Evolutionary conservation across 2,797 vertebrate species (phyloP), one percentile per base, ranked within the genome.

Genomic region (Gobio occitaniae): DNA sequence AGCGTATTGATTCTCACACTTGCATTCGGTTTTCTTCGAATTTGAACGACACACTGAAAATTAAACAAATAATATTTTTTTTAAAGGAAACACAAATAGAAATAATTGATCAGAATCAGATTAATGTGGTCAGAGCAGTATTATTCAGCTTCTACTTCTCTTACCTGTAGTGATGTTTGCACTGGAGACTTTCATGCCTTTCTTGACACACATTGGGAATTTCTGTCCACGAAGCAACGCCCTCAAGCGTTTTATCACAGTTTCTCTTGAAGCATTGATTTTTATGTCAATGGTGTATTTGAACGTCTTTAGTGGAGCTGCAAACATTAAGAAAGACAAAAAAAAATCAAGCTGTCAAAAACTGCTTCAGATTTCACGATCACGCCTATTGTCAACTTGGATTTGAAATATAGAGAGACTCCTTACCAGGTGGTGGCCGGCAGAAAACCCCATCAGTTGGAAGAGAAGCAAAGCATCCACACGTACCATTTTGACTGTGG

Each of bases 341-440:
- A 38, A 38, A 21, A 3, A 56, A 56, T 9, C 0, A 0, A 56
- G 1, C 0, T 0, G 52, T 19, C 52, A 19, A 0, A 19, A 54
- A 2, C 52, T 8, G 1, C 6, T 19, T 54, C 6, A 19, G 17
- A 54, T 3, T 3, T 56, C 3, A 56, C 0, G 1, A 21, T 56
- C 7, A 21, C 0, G 0, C 7, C 7, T 21, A 9, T 10, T 0
- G 3, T 3, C 19, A 56, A 21, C 0, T 21, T 21, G 0, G 15
- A 21, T 44, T 12, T 21, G 0, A 21, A 21, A n/a, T 3, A 44
- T 44, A 44, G 2, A n/a, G 9, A n/a, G 41, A 6, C 4, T 47
- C 8, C 41, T 38, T 69, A 69, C 66, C 66, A 9, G 66, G 36
- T 69, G 32, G 32, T 21, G 16, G 16, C 17, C 3, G 16, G 38